These are phyloP conservation scores for Rhinichthys osculus DNA, from an alignment of 2,797 vertebrate genomes.

Conservation along the genomic window DNA sequence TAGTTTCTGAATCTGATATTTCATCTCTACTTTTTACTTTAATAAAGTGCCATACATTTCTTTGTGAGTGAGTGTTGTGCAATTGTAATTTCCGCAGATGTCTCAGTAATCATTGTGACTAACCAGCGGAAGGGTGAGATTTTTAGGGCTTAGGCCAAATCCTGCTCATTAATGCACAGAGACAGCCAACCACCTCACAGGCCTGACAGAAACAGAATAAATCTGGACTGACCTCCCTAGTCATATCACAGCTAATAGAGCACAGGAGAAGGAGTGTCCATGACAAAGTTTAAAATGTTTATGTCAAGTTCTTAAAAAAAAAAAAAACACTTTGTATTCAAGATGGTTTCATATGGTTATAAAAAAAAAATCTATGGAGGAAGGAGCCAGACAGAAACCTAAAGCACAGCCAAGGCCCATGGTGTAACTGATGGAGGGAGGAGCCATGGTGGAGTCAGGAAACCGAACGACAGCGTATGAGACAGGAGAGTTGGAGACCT, in stretches of 20 bases:
- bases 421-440: too few relatives aligned
- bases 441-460: too few relatives aligned
- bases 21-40: background rate
- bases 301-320: background rate
- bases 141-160: constrained; percentile 52
- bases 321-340: background rate
- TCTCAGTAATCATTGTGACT: constrained; percentile 46
- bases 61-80: constrained; percentile 8
- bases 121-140: constrained; percentile 38
- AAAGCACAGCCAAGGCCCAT: too few relatives aligned
- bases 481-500: too few relatives aligned
- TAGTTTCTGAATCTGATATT: background rate
- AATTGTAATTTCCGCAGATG: constrained; percentile 45
- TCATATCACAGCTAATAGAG: background rate
- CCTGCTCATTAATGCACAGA: constrained; percentile 58
- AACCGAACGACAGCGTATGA: too few relatives aligned
- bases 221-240: background rate
- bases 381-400: too few relatives aligned
- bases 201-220: background rate
- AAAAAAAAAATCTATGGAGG: too few relatives aligned
- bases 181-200: constrained; percentile 33
- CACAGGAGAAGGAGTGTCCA: background rate
- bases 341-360: background rate
- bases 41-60: constrained; percentile 27
- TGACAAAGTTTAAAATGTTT: background rate